phyloP scores from a whole-genome alignment of 2,113 vertebrate genomes.

The Chionomys nivalis region DNA sequence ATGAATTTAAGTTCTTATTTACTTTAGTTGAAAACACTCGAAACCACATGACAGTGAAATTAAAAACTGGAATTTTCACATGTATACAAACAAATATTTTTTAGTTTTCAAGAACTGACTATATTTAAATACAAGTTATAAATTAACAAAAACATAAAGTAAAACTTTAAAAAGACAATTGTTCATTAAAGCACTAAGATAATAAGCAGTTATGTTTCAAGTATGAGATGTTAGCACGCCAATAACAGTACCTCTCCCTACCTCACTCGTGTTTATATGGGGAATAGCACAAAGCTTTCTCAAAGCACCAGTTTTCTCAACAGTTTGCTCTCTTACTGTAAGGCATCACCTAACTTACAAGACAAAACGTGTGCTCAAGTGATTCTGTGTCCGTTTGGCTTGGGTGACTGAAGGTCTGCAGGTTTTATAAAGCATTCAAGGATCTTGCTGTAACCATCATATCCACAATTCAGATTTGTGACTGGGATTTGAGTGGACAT shows the following conservation, averaged over 20 bases:
- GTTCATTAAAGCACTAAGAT: not conserved
- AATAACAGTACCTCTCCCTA: not conserved
- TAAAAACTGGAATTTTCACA: not conserved
- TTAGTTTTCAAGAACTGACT: slow-evolving; percentile 28
- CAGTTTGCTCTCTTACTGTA: not conserved
- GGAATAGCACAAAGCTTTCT: not conserved
- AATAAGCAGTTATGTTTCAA: not conserved
- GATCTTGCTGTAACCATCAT: not conserved
- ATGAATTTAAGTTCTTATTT: not conserved
- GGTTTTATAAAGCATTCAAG: slow-evolving; percentile 1
- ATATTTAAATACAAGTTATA: not conserved
- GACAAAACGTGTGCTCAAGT: not conserved
- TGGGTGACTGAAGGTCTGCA: not conserved
- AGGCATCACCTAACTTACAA: not conserved
- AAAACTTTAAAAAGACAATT: slow-evolving; percentile 45
- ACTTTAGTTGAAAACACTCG: slow-evolving; percentile 2
- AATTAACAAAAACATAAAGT: slow-evolving; percentile 46
- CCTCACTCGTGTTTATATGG: slow-evolving; percentile 3
- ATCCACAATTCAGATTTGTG: not conserved
- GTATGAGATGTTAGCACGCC: not conserved
- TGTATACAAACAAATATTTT: slow-evolving; percentile 24
- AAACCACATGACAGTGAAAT: slow-evolving; percentile 41
- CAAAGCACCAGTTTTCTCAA: not conserved
- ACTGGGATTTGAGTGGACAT: not conserved
- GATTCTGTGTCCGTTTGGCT: not conserved